Base-by-base conservation (phyloP, 2,113 vertebrate species). In the Todiramphus chloris region DNA sequence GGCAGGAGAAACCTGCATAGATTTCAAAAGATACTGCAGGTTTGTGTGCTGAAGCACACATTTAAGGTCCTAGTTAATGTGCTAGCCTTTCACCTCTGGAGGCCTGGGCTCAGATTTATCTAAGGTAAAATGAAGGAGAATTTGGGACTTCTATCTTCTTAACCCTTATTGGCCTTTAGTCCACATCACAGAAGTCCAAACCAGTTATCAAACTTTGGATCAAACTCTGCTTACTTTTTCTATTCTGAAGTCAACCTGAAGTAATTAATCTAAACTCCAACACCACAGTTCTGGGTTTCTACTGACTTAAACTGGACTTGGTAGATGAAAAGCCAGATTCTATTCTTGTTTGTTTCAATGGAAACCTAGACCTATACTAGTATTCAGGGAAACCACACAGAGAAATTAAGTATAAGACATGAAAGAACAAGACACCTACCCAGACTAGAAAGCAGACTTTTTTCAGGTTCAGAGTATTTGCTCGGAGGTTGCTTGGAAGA, bases 1-100 rank as follows among this genome's bases (percentile, higher is more conserved):
- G 98, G 98, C 97, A 98, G 91, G 90, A 96, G 92, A 94, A 97
- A 97, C 97, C 96, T 97, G 97, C 96, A 95, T 88, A 97, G 97
- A 98, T 98, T 98, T 98, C 98, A 98, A 98, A 98, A 97, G 97
- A 97, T 97, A 95, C 95, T 96, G 96, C 96, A 97, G 97, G 97
- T 98, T 96, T 98, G 97, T 80, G 95, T 78, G 95, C 95, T 93
- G 97, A 87, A 97, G 94, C 87, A 96, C 96, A 96, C 86, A 96
- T 96, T 97, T 96, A 96, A 97, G 83, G 93, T 77, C 93, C 96
- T 87, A 92, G 89, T 92, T 96, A 96, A 97, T 95, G 95, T 89
- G 89, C 96, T 97, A 96, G 95, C 95, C 96, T 96, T 96, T 97
- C 95, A 96, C 92, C 96, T 94, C 90, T 94, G 83, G 95, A 95